A percentile compares a stretch with the other conserved stretches of the same genome.
Evolutionary conservation across 64 coral and sea anemone species (phyloP).

Genomic region (Pocillopora verrucosa): DNA sequence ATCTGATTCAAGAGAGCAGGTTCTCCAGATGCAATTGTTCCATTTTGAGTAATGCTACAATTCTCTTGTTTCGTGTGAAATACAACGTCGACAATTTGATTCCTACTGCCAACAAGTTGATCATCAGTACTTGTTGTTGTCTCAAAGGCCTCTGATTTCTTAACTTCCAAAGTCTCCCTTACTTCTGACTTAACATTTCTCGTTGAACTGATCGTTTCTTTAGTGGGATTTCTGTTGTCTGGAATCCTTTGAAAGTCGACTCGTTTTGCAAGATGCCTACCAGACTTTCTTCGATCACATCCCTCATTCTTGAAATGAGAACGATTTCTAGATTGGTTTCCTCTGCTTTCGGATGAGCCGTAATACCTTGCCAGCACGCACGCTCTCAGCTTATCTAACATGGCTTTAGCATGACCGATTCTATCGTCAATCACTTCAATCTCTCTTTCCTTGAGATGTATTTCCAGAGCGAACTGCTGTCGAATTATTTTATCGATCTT

Average conservation of each 20-base stretch:
- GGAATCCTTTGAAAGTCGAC: background rate
- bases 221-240: background rate
- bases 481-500: constrained; percentile 86
- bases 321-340: background rate
- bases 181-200: background rate
- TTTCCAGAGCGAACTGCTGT: constrained; percentile 91
- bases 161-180: background rate
- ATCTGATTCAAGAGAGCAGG: background rate
- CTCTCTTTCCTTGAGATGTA: constrained; percentile 89
- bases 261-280: background rate
- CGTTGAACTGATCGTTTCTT: background rate
- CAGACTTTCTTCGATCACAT: background rate
- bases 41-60: background rate
- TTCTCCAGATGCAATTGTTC: background rate
- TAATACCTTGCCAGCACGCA: constrained; percentile 97
- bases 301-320: background rate
- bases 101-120: background rate
- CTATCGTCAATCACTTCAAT: constrained; percentile 77
- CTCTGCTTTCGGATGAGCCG: constrained; percentile 54
- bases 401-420: constrained; percentile 68
- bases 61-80: background rate
- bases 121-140: background rate
- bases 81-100: background rate
- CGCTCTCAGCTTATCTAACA: constrained; percentile 86
- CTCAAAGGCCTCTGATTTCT: background rate